A percentile compares a stretch with the other conserved stretches of the same genome.
These are phyloP conservation scores for Borostomias antarcticus DNA, from an alignment of 2,797 vertebrate genomes.

Conservation along the genomic window DNA sequence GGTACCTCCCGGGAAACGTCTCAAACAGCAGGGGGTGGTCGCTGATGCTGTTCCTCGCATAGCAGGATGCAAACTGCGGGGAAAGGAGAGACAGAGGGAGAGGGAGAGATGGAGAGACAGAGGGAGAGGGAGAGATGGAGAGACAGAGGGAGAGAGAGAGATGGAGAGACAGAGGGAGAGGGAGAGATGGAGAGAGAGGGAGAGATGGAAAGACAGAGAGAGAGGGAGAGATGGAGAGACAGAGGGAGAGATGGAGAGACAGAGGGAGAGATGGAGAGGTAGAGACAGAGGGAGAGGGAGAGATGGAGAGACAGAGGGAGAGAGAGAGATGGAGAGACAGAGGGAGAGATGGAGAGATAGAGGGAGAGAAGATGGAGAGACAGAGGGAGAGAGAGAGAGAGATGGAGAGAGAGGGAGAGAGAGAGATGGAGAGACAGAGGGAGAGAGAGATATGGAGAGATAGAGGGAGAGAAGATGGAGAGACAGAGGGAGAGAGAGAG, in stretches of 20 bases:
- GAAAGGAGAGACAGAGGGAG: background rate
- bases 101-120: slow-evolving; percentile 2
- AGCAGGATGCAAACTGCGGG: slow-evolving; percentile 77
- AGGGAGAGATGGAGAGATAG: background rate
- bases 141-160: background rate
- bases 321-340: background rate
- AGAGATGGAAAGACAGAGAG: background rate
- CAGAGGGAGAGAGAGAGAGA: background rate
- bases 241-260: background rate
- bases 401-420: background rate
- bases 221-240: background rate
- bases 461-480: background rate
- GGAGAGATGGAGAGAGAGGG: background rate
- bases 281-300: background rate
- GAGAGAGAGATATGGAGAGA: background rate
- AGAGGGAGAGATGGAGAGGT: too few species aligned
- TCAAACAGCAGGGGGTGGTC: slow-evolving; percentile 63
- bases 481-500: background rate
- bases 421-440: background rate
- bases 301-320: background rate
- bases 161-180: too few species aligned
- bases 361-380: too few species aligned
- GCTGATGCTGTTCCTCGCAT: slow-evolving; percentile 47
- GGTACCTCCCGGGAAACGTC: slow-evolving; percentile 49
- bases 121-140: background rate